Base-by-base conservation (phyloP, 2,113 vertebrate genomes). In the Caracal caracal region DNA sequence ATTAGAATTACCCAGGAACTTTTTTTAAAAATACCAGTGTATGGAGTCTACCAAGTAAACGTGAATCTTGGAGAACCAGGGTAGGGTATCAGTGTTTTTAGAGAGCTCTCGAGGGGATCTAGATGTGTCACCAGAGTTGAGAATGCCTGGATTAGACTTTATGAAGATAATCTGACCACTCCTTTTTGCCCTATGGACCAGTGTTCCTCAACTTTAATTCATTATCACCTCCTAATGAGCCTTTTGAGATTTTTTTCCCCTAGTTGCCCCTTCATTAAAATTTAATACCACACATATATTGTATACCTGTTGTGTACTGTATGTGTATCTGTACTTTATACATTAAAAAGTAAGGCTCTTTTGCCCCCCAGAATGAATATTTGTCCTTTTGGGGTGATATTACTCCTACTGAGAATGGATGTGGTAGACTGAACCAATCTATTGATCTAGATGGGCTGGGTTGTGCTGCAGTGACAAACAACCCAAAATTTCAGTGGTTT, bases 11-110 rank as follows among this genome's bases (percentile, higher is more conserved):
- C 7, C 26, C 73, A 5, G 30, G 11, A 84, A 3, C 13, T 49
- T 79, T 88, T 13, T 17, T 53, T 7, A 35, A 59, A 71, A 5
- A 28, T 10, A 65, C 5, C 11, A 71, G 71, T 43, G 7, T 93
- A 6, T 92, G 37, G 24, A 86, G 66, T 96, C 61, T 10, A 75
- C n/a, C 35, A 92, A 59, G 63, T 85, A 76, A 71, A 81, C 95
- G 28, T 65, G 65, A 53, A 93, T 83, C 65, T 68, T 53, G 40
- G 28, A 88, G 37, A 95, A 92, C 17, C 88, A 87, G 10, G 49
- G 2, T 84, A 90, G 22, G 20, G 33, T 73, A 86, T 83, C 61
- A 68, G 3, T 86, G 40, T 43, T 95, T 95, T 96, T 66, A 40
- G 89, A 88, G 89, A 76, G 10, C 49, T 93, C 40, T 65, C 12